Evolutionary conservation across 2,113 vertebrate species (phyloP), one percentile per base, ranked within the genome.

Genomic region (Sebastes schlegelii): DNA sequence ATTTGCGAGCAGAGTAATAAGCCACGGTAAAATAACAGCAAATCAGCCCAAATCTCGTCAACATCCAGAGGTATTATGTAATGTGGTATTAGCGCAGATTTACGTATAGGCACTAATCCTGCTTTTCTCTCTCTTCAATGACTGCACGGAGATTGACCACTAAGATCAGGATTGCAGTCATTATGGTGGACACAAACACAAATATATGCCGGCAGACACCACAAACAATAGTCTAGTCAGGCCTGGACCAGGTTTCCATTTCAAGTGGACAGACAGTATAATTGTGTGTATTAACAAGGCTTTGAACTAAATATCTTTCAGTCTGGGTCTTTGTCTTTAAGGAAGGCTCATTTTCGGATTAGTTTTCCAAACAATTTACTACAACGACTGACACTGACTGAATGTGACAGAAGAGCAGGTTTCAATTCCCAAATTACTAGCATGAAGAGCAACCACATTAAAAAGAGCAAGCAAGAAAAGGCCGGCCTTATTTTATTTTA

Each of bases 21-120:
- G 62, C 61, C 46, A 3, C 0, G 40, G 62, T 79, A 2, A 60
- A 82, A 77, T 77, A 77, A 84, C 63, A 16, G 34, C 63, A 55
- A 83, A 84, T 72, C 83, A 68, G 72, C 68, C 60, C 17, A 57
- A 78, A 87, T 85, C 84, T 80, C 17, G 79, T 83, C 51, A 66
- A 19, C 81, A 62, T 86, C 42, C 88, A 63, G 51, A 58, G 34
- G 16, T 0, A 40, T 87, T 83, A 69, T 8, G 1, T 82, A 85
- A 88, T 68, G 42, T 40, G 51, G 60, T 62, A 76, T 88, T 73
- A 77, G 43, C 0, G 10, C 81, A 84, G 90, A 85, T 80, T 80
- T 58, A 73, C 46, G 40, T 60, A 79, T 64, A 71, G 21, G 77
- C 46, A 8, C 65, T 86, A 88, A 91, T 90, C 88, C 81, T 26